A percentile compares a stretch with the other conserved stretches of the same genome.
Evolutionary conservation across 1,140 invertebrate species (phyloP).

Genomic region (Rhagoletis zephyria): DNA sequence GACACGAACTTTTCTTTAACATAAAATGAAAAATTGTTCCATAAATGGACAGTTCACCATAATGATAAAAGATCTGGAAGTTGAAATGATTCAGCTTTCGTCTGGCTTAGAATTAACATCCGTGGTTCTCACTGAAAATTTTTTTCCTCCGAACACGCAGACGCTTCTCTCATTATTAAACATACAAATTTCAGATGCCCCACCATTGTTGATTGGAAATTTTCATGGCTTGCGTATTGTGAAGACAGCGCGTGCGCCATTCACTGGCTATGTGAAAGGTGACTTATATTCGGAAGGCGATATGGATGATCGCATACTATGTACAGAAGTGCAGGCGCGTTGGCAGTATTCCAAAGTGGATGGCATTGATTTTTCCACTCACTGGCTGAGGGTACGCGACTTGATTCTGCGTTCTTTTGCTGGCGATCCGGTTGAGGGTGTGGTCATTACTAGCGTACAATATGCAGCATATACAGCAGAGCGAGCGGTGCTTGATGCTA

Average conservation of each 20-base stretch:
- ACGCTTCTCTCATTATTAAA: too few relatives aligned
- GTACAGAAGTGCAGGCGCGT: slow-evolving; percentile 19
- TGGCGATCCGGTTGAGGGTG: slow-evolving; percentile 30
- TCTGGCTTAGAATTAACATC: too few relatives aligned
- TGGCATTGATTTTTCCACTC: slow-evolving; percentile 33
- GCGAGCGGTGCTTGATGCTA: slow-evolving; percentile 10
- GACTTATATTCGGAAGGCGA: slow-evolving; percentile 48
- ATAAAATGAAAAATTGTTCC: too few relatives aligned
- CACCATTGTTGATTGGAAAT: slow-evolving; percentile 42
- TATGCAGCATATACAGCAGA: slow-evolving; percentile 50
- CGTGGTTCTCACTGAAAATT: too few relatives aligned
- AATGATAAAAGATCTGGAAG: too few relatives aligned
- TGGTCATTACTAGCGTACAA: slow-evolving; percentile 36
- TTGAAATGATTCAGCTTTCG: too few relatives aligned
- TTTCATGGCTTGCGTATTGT: slow-evolving; percentile 28
- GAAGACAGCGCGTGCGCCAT: slow-evolving; percentile 45
- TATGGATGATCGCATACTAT: slow-evolving; percentile 41
- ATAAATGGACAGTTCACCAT: too few relatives aligned
- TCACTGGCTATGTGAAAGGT: slow-evolving; percentile 48
- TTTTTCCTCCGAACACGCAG: too few relatives aligned
- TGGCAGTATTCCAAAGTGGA: slow-evolving; percentile 51
- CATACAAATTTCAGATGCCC: background rate
- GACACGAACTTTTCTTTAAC: too few relatives aligned
- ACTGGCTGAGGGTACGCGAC: slow-evolving; percentile 47
- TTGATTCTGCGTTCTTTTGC: slow-evolving; percentile 35